Evolutionary conservation across 1,140 invertebrate species (phyloP).

Genomic region (Trichonephila clavata): DNA sequence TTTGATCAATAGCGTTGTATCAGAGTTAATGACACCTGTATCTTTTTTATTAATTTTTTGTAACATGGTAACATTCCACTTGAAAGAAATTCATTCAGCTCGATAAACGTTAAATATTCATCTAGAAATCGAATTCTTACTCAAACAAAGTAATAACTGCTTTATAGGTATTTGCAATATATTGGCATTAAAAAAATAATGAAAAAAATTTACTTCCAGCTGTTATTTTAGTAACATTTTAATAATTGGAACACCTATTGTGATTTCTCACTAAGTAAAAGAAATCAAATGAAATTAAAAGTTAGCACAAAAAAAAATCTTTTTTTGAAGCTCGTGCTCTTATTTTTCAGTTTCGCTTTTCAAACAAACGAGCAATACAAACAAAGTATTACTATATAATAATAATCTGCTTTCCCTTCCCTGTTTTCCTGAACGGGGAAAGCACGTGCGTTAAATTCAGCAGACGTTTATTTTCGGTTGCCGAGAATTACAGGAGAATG

Average conservation of each 20-base stretch:
- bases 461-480: conserved; percentile 18
- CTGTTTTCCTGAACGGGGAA: background rate
- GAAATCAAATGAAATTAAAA: background rate
- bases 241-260: background rate
- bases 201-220: no score
- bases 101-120: no score
- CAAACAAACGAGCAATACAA: background rate
- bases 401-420: conserved; percentile 7
- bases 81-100: no score
- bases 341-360: background rate
- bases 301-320: background rate
- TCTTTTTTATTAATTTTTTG: no score
- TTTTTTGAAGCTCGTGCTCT: background rate
- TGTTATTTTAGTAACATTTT: background rate
- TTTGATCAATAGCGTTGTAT: no score
- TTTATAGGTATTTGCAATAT: no score
- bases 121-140: no score
- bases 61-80: no score
- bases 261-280: background rate
- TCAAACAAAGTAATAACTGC: no score
- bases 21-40: no score
- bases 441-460: background rate
- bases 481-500: background rate
- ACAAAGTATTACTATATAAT: background rate
- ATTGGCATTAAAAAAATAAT: no score